A percentile compares a stretch with the other conserved stretches of the same genome.
phyloP scores from a whole-genome alignment of 2,888 invertebrate species.

The Leptinotarsa rubiginosa region DNA sequence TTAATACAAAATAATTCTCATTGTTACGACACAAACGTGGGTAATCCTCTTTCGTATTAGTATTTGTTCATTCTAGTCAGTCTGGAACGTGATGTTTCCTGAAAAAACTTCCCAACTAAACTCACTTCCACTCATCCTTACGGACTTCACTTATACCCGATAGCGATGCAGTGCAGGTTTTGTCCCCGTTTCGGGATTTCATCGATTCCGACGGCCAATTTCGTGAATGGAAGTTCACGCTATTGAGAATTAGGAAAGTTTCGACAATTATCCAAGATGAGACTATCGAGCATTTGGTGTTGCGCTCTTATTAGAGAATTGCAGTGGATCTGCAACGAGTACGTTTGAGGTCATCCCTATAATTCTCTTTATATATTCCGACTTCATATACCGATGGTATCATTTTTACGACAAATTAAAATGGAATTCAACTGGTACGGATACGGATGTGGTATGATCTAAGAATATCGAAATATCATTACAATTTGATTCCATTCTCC shows the following conservation, averaged over 20 bases:
- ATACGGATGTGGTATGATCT: too few species aligned
- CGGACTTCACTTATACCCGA: slow-evolving; percentile 37
- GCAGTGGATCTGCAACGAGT: background rate
- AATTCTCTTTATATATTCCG: too few species aligned
- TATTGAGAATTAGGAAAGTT: slow-evolving; percentile 20
- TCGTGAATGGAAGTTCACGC: slow-evolving; percentile 34
- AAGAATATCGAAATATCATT: too few species aligned
- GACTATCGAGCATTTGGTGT: slow-evolving; percentile 9
- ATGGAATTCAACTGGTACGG: too few species aligned
- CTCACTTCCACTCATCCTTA: slow-evolving; percentile 39
- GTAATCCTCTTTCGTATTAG: slow-evolving; percentile 38
- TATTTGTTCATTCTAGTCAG: slow-evolving; percentile 41
- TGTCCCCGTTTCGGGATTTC: slow-evolving; percentile 37
- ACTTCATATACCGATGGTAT: too few species aligned
- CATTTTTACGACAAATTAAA: too few species aligned
- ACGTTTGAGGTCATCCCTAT: background rate
- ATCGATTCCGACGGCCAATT: slow-evolving; percentile 36
- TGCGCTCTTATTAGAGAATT: background rate
- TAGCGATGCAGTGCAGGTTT: slow-evolving; percentile 40
- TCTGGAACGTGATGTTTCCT: slow-evolving; percentile 35
- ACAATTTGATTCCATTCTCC: too few species aligned
- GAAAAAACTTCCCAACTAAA: slow-evolving; percentile 37
- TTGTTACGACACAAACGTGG: slow-evolving; percentile 36
- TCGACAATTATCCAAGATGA: background rate
- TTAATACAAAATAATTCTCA: slow-evolving; percentile 36